Base-by-base conservation (phyloP, 2,113 vertebrate genomes). In the Natator depressus region DNA sequence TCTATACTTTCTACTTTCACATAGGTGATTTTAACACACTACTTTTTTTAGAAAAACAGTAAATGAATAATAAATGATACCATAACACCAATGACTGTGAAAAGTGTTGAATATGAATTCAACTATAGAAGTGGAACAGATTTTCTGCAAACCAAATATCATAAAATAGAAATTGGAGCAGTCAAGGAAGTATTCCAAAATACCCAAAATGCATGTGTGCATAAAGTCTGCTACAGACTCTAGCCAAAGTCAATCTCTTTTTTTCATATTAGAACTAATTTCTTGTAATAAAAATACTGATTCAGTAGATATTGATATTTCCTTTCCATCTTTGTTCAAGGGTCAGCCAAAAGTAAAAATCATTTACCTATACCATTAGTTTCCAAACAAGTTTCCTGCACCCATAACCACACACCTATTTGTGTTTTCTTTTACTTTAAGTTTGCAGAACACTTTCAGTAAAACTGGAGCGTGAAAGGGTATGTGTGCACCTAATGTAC, bases 341-440 rank as follows among this genome's bases (percentile, higher is more conserved):
- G 94, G 93, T 97, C 95, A 97, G 96, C 92, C 94, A 96, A 97
- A 93, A 95, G 91, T 95, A 96, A 97, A 96, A 96, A 96, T 94
- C 20, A 80, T 96, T 97, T 96, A 97, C 95, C 94, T 95, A 54
- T 62, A 94, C 49, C 57, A 88, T 94, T 53, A 87, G 62, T 65
- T 95, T 96, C 89, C 86, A 97, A 95, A 93, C 16, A 95, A 91
- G 85, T 91, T 96, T 96, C 92, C 92, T 96, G 84, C 83, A 87
- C 16, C 54, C 59, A 47, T 83, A 95, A 96, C 91, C 47, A 93
- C 80, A 96, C 84, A 95, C 89, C 87, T 94, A 76, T 57, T 94
- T 88, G 38, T 87, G 80, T 96, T 96, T 95, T 84, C 59, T 95
- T 95, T 94, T 78, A 85, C 59, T 82, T 80, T 35, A 96, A 62